These are phyloP conservation scores for Boloria selene DNA, from an alignment of 2,888 invertebrate species.

Conservation along the genomic window DNA sequence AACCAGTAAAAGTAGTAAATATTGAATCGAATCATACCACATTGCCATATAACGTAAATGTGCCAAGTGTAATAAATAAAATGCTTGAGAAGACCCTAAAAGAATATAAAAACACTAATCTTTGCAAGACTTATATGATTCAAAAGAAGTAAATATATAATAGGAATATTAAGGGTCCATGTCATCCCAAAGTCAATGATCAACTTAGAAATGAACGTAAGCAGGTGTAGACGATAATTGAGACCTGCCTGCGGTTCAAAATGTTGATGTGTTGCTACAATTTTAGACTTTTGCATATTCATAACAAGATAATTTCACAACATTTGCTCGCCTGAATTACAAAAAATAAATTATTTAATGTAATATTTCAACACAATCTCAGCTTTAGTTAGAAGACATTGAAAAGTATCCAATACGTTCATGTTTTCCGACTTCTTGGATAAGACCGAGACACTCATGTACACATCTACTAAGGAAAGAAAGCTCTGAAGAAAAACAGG, in stretches of 20 bases:
- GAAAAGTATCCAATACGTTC: too few relatives aligned
- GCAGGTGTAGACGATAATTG: neutral
- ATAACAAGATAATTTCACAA: too few relatives aligned
- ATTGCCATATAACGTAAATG: neutral
- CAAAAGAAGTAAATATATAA: neutral
- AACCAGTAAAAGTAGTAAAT: neutral
- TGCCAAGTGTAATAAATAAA: neutral
- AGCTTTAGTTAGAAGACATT: too few relatives aligned
- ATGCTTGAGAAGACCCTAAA: neutral
- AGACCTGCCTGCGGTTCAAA: too few relatives aligned
- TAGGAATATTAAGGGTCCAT: neutral
- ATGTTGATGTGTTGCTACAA: too few relatives aligned
- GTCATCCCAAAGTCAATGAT: neutral
- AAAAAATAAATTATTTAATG: too few relatives aligned
- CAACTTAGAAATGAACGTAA: neutral
- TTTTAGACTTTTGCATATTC: too few relatives aligned
- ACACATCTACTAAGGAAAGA: too few relatives aligned
- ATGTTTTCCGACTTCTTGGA: too few relatives aligned
- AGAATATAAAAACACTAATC: slow-evolving; percentile 4
- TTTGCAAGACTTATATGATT: neutral
- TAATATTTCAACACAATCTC: too few relatives aligned
- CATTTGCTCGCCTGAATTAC: too few relatives aligned
- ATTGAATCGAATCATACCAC: slow-evolving; percentile 1
- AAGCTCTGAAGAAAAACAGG: neutral
- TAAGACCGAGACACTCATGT: too few relatives aligned